These are phyloP conservation scores for Drosophila truncata DNA, from an alignment of 1,140 invertebrate genomes.

Conservation along the genomic window DNA sequence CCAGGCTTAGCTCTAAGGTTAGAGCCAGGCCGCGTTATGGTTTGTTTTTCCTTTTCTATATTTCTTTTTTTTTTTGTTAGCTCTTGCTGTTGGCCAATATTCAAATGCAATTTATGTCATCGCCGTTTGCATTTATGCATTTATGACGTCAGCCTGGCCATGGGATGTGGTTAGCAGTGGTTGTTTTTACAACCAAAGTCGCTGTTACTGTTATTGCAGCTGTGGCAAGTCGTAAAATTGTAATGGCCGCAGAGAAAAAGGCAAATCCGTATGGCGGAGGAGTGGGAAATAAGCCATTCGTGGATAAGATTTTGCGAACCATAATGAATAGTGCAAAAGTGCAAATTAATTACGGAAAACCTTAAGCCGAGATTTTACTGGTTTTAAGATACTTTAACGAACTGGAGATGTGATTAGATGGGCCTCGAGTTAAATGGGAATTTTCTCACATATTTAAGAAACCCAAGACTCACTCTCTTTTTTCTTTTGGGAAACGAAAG, in stretches of 20 bases:
- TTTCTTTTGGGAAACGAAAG: conserved; percentile 1
- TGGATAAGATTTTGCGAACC: conserved; percentile 40
- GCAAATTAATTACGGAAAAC: conserved; percentile 51
- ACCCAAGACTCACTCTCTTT: not conserved
- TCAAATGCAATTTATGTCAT: conserved; percentile 83
- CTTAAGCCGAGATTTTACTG: conserved; percentile 12
- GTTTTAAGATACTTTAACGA: conserved; percentile 16
- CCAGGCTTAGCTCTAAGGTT: conserved; percentile 5
- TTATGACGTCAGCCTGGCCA: conserved; percentile 77
- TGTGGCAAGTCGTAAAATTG: conserved; percentile 52
- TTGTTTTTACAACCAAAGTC: conserved; percentile 20
- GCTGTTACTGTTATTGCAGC: conserved; percentile 53
- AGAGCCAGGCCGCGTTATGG: conserved; percentile 45
- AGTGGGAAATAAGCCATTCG: conserved; percentile 48
- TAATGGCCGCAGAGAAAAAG: conserved; percentile 43
- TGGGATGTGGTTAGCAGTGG: conserved; percentile 63
- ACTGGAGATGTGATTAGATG: conserved; percentile 7
- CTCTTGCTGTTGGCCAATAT: conserved; percentile 78
- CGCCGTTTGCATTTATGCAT: conserved; percentile 65
- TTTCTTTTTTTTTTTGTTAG: conserved; percentile 1
- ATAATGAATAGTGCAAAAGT: conserved; percentile 44
- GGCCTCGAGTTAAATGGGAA: conserved; percentile 16
- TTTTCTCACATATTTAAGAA: conserved; percentile 50
- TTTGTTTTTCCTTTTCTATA: conserved; percentile 30
- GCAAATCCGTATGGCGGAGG: conserved; percentile 16